Evolutionary conservation across 2,113 vertebrate genomes (phyloP).

Genomic region (Corvus cornix): DNA sequence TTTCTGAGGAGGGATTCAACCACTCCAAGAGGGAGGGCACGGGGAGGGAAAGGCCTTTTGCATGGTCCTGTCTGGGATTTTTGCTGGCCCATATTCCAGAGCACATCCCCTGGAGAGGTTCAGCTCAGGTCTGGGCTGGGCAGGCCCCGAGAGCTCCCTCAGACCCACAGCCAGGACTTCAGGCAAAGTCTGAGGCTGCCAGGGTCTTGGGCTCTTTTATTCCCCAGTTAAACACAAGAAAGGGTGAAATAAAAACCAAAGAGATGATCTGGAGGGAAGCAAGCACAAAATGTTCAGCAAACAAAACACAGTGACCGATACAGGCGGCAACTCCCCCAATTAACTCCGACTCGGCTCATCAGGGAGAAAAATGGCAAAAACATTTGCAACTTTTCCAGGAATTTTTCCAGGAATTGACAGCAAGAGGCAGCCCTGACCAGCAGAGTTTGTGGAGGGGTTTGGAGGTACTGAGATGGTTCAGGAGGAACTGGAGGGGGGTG

Average conservation of each 20-base stretch:
- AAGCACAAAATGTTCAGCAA: neutral
- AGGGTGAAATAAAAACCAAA: neutral
- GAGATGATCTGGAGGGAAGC: neutral
- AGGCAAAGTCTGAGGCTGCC: neutral
- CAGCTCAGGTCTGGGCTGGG: neutral
- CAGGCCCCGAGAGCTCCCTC: neutral
- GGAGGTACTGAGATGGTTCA: rapidly evolving
- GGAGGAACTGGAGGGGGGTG: rapidly evolving
- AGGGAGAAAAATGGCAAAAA: neutral
- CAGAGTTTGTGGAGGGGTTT: neutral
- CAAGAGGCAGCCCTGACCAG: neutral
- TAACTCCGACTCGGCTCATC: neutral
- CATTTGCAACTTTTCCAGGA: neutral
- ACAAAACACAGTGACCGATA: rapidly evolving
- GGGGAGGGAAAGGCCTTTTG: neutral
- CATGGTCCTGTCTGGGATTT: neutral
- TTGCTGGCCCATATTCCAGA: neutral
- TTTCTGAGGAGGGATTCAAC: neutral
- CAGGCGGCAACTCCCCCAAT: neutral
- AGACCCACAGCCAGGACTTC: rapidly evolving
- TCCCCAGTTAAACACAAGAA: neutral
- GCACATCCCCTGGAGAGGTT: rapidly evolving
- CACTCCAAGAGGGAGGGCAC: neutral
- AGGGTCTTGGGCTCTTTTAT: neutral
- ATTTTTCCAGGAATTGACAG: neutral